Evolutionary conservation across 2,888 invertebrate species (phyloP), one percentile per base, ranked within the genome.

Genomic region (Osmoderma eremita): DNA sequence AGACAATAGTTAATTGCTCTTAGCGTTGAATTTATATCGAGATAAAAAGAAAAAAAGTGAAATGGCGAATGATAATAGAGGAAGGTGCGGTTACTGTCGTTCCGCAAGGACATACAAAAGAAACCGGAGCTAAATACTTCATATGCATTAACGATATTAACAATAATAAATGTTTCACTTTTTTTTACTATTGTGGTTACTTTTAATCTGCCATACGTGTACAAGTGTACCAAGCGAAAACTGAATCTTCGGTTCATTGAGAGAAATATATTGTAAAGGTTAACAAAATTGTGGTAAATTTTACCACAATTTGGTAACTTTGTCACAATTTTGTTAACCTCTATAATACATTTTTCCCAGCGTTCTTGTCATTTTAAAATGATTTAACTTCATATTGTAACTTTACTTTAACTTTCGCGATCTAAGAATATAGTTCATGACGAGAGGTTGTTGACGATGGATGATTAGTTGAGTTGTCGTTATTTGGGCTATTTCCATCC

Each of bases 51-150:
- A 15, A 56, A 67, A 62, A 54, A 67, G 53, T 42, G 45, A 45
- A 62, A 51, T 63, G 54, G 62, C 62, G 53, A 67, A 67, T 53
- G n/a, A n/a, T n/a, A n/a, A n/a, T 63, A 67, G 63, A 63, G 49
- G 50, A 41, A 61, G 67, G 67, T 67, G 67, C 51, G 66, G 74
- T 54, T 74, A 74, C 73, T 73, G 70, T 70, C 74, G 68, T 56
- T 63, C 65, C 42, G 66, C 73, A 76, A 76, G 76, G 75, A 70
- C 76, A 72, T 70, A 73, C 73, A 69, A 71, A n/a, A 70, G 63
- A 68, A 39, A 58, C 63, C 56, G 66, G 69, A 67, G 63, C 69
- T 68, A 66, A 65, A 42, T 58, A 42, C 41, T 68, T 69, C 70
- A 71, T 71, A 72, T 73, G 68, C 68, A 68, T 65, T 65, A 65